Percentiles rank a stretch among this genome's conserved stretches.
Evolutionary conservation across 1,140 invertebrate species (phyloP).

Genomic region (Periplaneta americana): DNA sequence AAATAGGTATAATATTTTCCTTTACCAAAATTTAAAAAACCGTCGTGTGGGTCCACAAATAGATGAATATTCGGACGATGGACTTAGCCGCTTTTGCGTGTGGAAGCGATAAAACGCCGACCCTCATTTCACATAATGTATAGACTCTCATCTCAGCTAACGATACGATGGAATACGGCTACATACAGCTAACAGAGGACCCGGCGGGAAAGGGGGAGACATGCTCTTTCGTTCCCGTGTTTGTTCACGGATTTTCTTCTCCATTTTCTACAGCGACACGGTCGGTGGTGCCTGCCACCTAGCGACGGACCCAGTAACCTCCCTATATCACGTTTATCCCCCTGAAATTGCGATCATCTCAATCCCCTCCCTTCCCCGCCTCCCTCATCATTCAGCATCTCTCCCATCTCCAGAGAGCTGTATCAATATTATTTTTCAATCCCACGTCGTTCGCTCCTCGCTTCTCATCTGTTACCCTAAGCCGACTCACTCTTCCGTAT

Average conservation of each 20-base stretch:
- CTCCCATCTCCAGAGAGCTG: background rate
- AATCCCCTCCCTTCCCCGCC: background rate
- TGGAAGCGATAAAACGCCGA: background rate
- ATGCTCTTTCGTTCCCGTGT: background rate
- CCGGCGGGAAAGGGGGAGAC: no score
- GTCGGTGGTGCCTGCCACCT: background rate
- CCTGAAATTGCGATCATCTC: slow-evolving; percentile 16
- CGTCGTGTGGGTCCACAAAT: no score
- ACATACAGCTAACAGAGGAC: background rate
- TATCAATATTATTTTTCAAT: slow-evolving; percentile 24
- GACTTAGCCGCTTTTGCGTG: background rate
- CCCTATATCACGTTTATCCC: slow-evolving; percentile 12
- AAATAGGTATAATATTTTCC: no score
- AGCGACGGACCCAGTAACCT: background rate
- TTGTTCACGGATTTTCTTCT: background rate
- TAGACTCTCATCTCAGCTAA: background rate
- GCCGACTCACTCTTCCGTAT: background rate
- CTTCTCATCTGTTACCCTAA: background rate
- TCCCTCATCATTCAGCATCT: no score
- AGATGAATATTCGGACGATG: no score
- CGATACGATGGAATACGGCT: background rate
- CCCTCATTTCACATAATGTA: background rate
- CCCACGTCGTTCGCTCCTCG: background rate
- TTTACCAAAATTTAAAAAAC: no score
- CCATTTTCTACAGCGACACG: background rate